phyloP scores from a whole-genome alignment of 1,140 invertebrate genomes.

The Akabosia matsudoensis region DNA sequence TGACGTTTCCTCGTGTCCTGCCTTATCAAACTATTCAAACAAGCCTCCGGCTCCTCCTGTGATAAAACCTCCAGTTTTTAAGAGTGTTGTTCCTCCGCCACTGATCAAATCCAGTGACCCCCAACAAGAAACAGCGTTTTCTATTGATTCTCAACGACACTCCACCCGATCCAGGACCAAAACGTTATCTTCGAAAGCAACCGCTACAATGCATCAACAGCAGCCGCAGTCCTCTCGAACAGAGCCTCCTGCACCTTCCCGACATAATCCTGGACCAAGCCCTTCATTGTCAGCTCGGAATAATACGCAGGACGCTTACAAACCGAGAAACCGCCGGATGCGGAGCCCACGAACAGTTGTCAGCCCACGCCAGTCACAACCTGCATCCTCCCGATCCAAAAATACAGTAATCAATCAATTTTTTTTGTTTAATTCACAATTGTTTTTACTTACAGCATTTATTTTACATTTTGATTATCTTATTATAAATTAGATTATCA shows the following conservation, averaged over 20 bases:
- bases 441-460: no score
- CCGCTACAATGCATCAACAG: background rate
- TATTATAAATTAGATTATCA: no score
- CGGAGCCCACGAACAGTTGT: background rate
- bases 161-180: background rate
- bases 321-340: background rate
- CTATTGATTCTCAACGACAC: background rate
- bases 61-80: conserved; percentile 4
- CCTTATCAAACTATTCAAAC: background rate
- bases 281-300: background rate
- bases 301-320: background rate
- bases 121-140: background rate
- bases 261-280: background rate
- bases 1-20: background rate
- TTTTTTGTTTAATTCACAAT: no score
- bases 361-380: background rate
- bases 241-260: no score
- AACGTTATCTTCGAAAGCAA: background rate
- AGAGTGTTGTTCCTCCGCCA: background rate
- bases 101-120: background rate
- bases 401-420: no score
- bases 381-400: background rate
- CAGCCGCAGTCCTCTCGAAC: no score
- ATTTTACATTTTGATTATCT: no score
- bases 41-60: background rate